phyloP scores from a whole-genome alignment of 2,113 vertebrate species.

The Saccopteryx leptura region DNA sequence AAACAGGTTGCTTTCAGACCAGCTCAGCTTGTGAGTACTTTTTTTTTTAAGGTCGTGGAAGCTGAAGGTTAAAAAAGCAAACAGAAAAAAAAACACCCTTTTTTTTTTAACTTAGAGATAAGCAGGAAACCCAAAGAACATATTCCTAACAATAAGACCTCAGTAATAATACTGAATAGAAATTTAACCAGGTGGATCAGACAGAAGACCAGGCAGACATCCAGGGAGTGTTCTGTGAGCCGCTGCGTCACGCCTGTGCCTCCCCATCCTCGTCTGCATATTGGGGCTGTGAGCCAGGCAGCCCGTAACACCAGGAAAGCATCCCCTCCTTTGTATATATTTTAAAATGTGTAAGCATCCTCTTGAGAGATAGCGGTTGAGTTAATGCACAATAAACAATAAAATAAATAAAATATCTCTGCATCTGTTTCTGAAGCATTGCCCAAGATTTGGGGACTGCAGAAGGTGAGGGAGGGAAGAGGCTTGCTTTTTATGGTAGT shows the following conservation, averaged over 20 bases:
- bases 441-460: background rate
- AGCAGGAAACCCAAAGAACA: slow-evolving; percentile 66
- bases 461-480: background rate
- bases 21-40: slow-evolving; percentile 53
- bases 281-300: background rate
- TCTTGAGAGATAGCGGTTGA: background rate
- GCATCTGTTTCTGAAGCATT: background rate
- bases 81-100: slow-evolving; percentile 25
- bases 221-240: background rate
- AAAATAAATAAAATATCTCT: background rate
- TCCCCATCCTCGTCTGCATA: slow-evolving; percentile 9
- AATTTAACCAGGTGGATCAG: slow-evolving; percentile 12
- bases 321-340: background rate
- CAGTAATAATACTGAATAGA: slow-evolving; percentile 55
- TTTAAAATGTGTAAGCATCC: background rate
- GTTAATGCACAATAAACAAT: background rate
- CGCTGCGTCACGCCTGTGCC: background rate
- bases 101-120: slow-evolving; percentile 66
- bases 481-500: background rate
- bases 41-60: slow-evolving; percentile 67
- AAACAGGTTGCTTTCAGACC: slow-evolving; percentile 73
- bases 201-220: background rate
- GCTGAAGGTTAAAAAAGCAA: slow-evolving; percentile 73
- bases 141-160: slow-evolving; percentile 51
- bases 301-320: background rate